A percentile compares a stretch with the other conserved stretches of the same genome.
These are phyloP conservation scores for Hormaphis cornu DNA, from an alignment of 1,140 invertebrate genomes.

Conservation along the genomic window DNA sequence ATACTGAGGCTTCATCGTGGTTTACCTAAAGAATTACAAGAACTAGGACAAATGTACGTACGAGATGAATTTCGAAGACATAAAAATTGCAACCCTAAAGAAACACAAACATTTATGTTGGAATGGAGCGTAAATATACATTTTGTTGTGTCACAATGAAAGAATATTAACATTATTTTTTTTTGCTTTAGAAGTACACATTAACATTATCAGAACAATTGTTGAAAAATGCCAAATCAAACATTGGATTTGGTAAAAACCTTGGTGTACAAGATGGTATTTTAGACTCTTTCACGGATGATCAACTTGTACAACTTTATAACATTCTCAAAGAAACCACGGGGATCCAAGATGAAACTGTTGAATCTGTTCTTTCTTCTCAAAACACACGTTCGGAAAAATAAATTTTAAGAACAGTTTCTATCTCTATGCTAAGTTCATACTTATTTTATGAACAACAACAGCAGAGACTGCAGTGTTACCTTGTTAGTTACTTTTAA, in stretches of 20 bases:
- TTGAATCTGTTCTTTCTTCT: slow-evolving; percentile 11
- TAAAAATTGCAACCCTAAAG: slow-evolving; percentile 60
- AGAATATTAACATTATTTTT: slow-evolving; percentile 3
- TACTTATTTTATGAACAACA: too few relatives aligned
- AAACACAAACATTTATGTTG: slow-evolving; percentile 67
- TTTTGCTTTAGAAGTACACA: slow-evolving; percentile 59
- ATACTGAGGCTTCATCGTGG: slow-evolving; percentile 76
- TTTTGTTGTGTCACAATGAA: neutral
- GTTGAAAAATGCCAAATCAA: slow-evolving; percentile 48
- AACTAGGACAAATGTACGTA: slow-evolving; percentile 74
- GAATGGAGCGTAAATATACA: slow-evolving; percentile 71
- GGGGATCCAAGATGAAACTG: slow-evolving; percentile 30
- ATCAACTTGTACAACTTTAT: slow-evolving; percentile 72
- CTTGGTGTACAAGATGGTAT: slow-evolving; percentile 47
- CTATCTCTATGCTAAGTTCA: too few relatives aligned
- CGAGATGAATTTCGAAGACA: slow-evolving; percentile 81
- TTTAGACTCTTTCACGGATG: slow-evolving; percentile 63
- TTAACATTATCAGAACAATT: slow-evolving; percentile 61
- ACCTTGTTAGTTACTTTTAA: too few relatives aligned
- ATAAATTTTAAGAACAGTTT: too few relatives aligned
- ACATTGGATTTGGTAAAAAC: slow-evolving; percentile 50
- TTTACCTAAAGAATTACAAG: slow-evolving; percentile 61
- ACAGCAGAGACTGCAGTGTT: too few relatives aligned
- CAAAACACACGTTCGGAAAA: neutral
- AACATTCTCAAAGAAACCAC: slow-evolving; percentile 65